Evolutionary conservation across 2,113 vertebrate genomes (phyloP), one percentile per base, ranked within the genome.

Genomic region (Equus przewalskii): DNA sequence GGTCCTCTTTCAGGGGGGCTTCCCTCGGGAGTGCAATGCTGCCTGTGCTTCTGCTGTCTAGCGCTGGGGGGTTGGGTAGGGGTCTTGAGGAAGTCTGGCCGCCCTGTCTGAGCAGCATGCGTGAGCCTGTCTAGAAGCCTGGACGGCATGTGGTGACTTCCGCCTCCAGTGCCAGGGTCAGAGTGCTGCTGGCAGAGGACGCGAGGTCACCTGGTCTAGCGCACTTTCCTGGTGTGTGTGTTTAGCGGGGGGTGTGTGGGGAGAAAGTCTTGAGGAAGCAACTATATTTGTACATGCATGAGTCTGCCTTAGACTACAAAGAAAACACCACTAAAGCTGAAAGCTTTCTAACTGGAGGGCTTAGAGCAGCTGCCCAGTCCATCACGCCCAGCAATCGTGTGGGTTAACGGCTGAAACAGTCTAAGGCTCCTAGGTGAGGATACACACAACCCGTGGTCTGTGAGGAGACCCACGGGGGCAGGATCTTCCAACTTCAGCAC

Each of bases 101-200:
- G 1, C 22, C 22, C 54, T 33, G 22, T 33, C 54, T 87, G 78
- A 83, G 93, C 64, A 92, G 69, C 5, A 44, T 5, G 9, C 3
- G 1, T 5, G 14, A 51, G 49, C 33, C 33, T 44, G 26, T 1
- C 13, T 1, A 5, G 9, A 1, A 62, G 22, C 54, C 78, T 30
- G 41, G n/a, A 4, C 8, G 14, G 15, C 0, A 0, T 0, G 1
- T 1, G 3, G 33, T 26, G 1, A 41, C 82, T 60, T 64, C 51
- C 4, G 8, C 65, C 33, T 41, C 46, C 58, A 7, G 7, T 2
- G 28, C 58, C 41, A 36, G 15, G 56, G 65, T n/a, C 54, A 67
- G n/a, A 24, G 30, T 5, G 44, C 75, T 4, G 36, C 16, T 15
- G 15, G 30, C 7, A 24, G 73, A n/a, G 41, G 54, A 28, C 15